phyloP scores from a whole-genome alignment of 2,888 invertebrate species.

The Eupithecia insigniata region DNA sequence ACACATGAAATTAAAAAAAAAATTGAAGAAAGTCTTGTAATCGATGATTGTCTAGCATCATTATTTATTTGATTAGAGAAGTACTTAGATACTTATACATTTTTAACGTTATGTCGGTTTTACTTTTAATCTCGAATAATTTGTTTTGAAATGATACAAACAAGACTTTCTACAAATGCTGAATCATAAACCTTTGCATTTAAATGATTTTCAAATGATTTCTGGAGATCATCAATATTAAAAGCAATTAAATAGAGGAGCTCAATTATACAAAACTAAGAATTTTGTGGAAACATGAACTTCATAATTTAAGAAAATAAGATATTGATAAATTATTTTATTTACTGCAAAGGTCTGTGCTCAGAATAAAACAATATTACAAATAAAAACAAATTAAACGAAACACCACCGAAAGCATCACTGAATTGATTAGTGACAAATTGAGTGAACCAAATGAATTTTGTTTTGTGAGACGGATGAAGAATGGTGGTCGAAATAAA shows the following conservation, averaged over 20 bases:
- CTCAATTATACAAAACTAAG: neutral
- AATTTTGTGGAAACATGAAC: neutral
- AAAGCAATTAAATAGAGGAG: neutral
- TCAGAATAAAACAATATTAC: constrained; percentile 23
- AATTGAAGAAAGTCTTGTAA: constrained; percentile 34
- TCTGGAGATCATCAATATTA: neutral
- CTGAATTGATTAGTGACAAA: constrained; percentile 30
- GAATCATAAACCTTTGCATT: neutral
- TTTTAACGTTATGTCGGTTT: too few relatives aligned
- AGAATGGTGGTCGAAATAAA: constrained; percentile 34
- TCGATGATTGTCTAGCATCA: too few relatives aligned
- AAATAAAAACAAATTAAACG: constrained; percentile 22
- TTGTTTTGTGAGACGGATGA: constrained; percentile 24
- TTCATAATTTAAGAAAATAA: neutral
- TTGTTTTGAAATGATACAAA: neutral
- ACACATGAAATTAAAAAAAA: constrained; percentile 60
- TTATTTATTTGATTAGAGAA: too few relatives aligned
- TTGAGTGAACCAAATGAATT: constrained; percentile 27
- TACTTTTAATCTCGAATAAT: too few relatives aligned
- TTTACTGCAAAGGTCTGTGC: constrained; percentile 33
- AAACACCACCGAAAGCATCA: constrained; percentile 41
- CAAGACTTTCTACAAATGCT: constrained; percentile 6
- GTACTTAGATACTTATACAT: too few relatives aligned
- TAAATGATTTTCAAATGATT: neutral
- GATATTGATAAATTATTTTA: neutral